Base-by-base conservation (phyloP, 2,888 invertebrate genomes). In the Hirtodrosophila duncani region DNA sequence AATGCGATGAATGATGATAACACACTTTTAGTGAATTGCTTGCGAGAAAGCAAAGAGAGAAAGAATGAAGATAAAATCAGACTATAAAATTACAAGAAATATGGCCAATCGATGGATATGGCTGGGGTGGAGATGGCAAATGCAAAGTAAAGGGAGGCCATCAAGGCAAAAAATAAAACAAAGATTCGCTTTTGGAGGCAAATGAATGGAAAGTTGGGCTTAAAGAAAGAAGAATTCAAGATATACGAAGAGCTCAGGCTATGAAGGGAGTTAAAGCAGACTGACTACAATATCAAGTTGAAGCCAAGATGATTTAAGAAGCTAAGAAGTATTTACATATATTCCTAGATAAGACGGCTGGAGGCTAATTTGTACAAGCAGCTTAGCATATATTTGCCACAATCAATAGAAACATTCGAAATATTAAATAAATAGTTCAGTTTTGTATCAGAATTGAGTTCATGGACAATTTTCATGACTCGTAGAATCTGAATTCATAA, bases 21-120 rank as follows among this genome's bases (percentile, higher is more conserved):
- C 48, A 48, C 48, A 45, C 56, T 50, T 53, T 44, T 49, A 10
- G 55, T 31, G 46, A 42, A 64, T 64, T 64, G 64, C 48, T 24
- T 31, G 43, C 37, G 52, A 23, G 26, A 37, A 37, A 39, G 42
- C 21, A 23, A 23, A 10, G 20, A 33, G 23, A 38, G 16, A n/a
- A 23, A 38, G 30, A 30, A 6, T 13, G 24, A 16, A 8, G 2
- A 1, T 6, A 30, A 13, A 13, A 14, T 14, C 7, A n/a, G 13
- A 41, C 52, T n/a, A 52, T 52, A 51, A 52, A 51, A 30, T 42
- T 34, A 42, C 42, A 51, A 30, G 51, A 52, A 51, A 51, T 52
- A 51, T 52, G 29, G 51, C 34, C 52, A 52, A 51, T 30, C 49
- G 50, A 49, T 48, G 31, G 17, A 9, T 42, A n/a, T n/a, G n/a